These are phyloP conservation scores for Morelia viridis DNA, from an alignment of 2,797 vertebrate genomes.

Conservation along the genomic window DNA sequence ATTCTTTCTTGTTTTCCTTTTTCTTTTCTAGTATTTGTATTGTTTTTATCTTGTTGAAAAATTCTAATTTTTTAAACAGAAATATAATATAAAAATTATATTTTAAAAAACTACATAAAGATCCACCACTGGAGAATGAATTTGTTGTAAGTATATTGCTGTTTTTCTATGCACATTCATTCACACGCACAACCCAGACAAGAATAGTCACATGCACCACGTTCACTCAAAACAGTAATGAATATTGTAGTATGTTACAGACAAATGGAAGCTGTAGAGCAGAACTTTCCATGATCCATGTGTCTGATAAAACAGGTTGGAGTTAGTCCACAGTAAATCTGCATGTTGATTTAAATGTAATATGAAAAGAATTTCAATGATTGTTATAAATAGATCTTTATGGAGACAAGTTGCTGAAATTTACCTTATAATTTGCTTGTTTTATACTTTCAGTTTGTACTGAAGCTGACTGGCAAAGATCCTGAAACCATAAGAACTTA, in stretches of 20 bases:
- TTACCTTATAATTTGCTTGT: not conserved
- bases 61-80: not conserved
- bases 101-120: not conserved
- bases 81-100: not conserved
- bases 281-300: not conserved
- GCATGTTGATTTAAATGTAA: not conserved
- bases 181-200: not conserved
- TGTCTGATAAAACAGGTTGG: not conserved
- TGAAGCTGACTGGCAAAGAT: not conserved
- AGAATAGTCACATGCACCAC: not conserved
- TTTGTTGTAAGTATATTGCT: not conserved
- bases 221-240: not conserved
- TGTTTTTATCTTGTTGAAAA: not conserved
- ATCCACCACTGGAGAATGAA: not conserved
- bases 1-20: not conserved
- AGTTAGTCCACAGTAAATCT: not conserved
- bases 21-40: not conserved
- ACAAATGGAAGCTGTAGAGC: not conserved
- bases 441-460: not conserved
- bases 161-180: not conserved
- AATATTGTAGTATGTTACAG: not conserved
- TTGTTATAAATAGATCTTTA: not conserved
- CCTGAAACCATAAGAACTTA: not conserved
- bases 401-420: not conserved
- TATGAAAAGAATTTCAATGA: not conserved